Percentiles rank a stretch among this genome's conserved stretches.
These are phyloP conservation scores for Astreopora myriophthalma DNA, from an alignment of 64 coral and sea anemone genomes.

Conservation along the genomic window DNA sequence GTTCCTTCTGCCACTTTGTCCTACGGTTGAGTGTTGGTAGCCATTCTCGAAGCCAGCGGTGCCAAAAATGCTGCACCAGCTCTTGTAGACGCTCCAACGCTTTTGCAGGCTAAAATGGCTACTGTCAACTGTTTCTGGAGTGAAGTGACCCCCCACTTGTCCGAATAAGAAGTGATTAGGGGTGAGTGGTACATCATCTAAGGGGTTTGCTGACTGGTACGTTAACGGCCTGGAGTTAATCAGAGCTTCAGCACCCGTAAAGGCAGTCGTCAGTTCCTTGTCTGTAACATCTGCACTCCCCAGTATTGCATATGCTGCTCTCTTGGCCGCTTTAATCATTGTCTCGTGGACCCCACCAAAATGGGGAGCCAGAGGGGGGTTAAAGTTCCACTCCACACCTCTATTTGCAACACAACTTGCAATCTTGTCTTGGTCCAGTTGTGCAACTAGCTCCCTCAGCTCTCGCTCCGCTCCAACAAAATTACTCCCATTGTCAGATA, in stretches of 20 bases:
- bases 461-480: constrained; percentile 45
- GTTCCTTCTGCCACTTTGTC: not conserved
- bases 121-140: not conserved
- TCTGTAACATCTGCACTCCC: not conserved
- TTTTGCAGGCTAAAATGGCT: not conserved
- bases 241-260: not conserved
- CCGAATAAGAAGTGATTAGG: constrained; percentile 21
- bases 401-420: constrained; percentile 18
- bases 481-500: constrained; percentile 51
- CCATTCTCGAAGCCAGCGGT: constrained; percentile 59
- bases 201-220: constrained; percentile 1
- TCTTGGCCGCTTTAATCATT: constrained; percentile 60
- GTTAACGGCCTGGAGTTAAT: no score
- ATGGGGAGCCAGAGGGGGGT: constrained; percentile 36
- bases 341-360: constrained; percentile 59
- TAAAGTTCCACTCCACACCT: constrained; percentile 48
- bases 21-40: constrained; percentile 47
- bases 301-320: constrained; percentile 4
- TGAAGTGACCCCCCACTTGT: no score
- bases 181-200: constrained; percentile 25
- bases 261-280: constrained; percentile 1
- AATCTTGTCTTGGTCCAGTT: constrained; percentile 57
- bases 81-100: not conserved
- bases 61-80: constrained; percentile 40
- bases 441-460: constrained; percentile 31